Evolutionary conservation across 2,113 vertebrate species (phyloP).

Genomic region (Neomonachus schauinslandi): DNA sequence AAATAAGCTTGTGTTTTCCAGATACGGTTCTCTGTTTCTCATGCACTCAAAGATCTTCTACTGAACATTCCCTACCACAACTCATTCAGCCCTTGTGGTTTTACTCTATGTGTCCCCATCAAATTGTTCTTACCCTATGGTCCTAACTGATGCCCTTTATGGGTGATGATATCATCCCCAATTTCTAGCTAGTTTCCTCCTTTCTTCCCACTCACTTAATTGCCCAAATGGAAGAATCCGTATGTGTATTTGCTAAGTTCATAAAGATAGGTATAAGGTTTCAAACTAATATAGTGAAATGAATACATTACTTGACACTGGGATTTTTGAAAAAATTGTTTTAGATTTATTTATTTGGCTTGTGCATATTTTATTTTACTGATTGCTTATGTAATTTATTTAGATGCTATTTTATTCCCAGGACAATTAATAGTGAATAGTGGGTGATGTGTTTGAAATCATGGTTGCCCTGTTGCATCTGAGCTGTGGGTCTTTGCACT

Average conservation of each 20-base stretch:
- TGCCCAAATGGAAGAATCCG: background rate
- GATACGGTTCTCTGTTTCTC: too few species aligned
- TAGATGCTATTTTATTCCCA: background rate
- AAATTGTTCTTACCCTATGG: rapidly evolving
- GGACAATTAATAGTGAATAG: background rate
- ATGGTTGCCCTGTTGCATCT: rapidly evolving
- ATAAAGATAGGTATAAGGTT: rapidly evolving
- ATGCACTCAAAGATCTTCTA: rapidly evolving
- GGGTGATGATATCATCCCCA: background rate
- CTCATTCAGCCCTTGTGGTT: background rate
- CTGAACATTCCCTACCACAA: rapidly evolving
- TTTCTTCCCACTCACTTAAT: background rate
- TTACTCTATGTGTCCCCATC: background rate
- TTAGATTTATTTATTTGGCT: background rate
- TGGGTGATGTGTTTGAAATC: rapidly evolving
- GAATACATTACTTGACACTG: background rate
- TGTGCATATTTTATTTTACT: background rate
- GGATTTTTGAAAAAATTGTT: background rate
- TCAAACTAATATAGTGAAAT: background rate
- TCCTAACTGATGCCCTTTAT: background rate
- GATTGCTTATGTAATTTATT: background rate
- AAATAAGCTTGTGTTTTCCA: background rate
- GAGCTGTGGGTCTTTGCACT: rapidly evolving
- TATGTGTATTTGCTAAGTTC: rapidly evolving
- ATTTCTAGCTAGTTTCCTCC: rapidly evolving